Evolutionary conservation across 2,797 vertebrate species (phyloP).

Genomic region (Notoglanidium macrostoma): DNA sequence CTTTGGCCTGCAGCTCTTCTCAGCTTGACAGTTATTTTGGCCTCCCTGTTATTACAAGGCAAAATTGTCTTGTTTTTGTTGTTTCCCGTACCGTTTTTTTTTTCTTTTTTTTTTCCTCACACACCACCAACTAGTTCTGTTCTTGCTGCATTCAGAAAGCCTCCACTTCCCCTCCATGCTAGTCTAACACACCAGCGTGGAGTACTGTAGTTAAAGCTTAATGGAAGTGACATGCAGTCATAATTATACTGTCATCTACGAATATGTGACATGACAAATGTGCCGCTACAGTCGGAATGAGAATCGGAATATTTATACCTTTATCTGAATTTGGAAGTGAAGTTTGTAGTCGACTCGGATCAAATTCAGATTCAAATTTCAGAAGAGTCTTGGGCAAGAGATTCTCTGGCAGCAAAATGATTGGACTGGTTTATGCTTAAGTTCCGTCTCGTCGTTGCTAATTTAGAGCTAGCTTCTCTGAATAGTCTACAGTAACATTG

Average conservation of each 20-base stretch:
- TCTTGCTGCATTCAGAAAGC: slow-evolving; percentile 15
- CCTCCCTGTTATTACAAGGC: slow-evolving; percentile 64
- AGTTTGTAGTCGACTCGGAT: not conserved
- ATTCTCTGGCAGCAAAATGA: not conserved
- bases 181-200: not conserved
- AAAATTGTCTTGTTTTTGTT: slow-evolving; percentile 65
- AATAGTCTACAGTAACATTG: not conserved
- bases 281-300: not conserved
- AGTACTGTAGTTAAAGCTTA: not conserved
- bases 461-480: not conserved
- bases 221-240: not conserved
- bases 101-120: not conserved
- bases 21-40: slow-evolving; percentile 62
- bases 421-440: not conserved
- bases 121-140: not conserved
- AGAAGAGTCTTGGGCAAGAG: not conserved
- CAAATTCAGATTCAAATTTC: not conserved
- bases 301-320: not conserved
- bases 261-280: not conserved
- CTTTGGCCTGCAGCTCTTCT: slow-evolving; percentile 38
- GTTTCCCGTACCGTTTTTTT: slow-evolving; percentile 54
- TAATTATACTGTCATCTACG: not conserved
- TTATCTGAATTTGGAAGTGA: not conserved
- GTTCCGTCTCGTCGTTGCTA: not conserved
- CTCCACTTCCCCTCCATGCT: not conserved